Evolutionary conservation across 2,797 vertebrate genomes (phyloP), one percentile per base, ranked within the genome.

Genomic region (Orientallactaga sibirica): DNA sequence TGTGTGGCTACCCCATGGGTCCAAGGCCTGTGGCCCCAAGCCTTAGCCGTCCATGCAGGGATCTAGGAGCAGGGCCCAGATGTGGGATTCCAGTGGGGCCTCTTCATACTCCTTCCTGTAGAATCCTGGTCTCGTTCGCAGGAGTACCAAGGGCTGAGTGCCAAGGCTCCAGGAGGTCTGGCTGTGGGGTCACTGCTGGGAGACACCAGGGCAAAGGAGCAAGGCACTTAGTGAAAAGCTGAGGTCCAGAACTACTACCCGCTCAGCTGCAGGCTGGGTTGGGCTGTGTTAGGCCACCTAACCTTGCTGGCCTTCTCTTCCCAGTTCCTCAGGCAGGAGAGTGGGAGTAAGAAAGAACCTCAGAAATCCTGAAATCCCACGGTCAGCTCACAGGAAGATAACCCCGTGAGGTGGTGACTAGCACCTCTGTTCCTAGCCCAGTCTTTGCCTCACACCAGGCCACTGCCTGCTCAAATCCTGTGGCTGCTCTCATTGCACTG

Each of bases 1-100:
- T 97, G 97, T 98, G 80, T 95, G 96, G 71, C 91, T 80, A 71
- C 78, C 43, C 37, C 61, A 86, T 27, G 91, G 43, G 62, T 77
- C 67, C 25, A 0, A 33, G n/a, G 66, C 74, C 68, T 61, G 12
- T 66, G 18, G 52, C 48, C 62, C 78, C 22, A 91, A 67, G n/a
- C 37, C 43, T 82, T 77, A 67, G 43, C 78, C 77, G 76, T 77
- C 61, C 14, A n/a, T 80, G 41, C 66, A 67, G 66, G 71, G 43
- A 79, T 52, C 19, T 9, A 43, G 27, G 70, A n/a, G 75, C 88
- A 27, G 10, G 19, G 5, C 41, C 61, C 5, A 81, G 83, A 80
- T 75, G 20, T 12, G 37, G 25, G 64, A 81, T 58, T 82, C 82
- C n/a, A 66, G 64, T 7, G 4, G 80, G 73, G 18, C 62, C 48